Evolutionary conservation across 2,113 vertebrate genomes (phyloP), one percentile per base, ranked within the genome.

Genomic region (Sisor rabdophorus): DNA sequence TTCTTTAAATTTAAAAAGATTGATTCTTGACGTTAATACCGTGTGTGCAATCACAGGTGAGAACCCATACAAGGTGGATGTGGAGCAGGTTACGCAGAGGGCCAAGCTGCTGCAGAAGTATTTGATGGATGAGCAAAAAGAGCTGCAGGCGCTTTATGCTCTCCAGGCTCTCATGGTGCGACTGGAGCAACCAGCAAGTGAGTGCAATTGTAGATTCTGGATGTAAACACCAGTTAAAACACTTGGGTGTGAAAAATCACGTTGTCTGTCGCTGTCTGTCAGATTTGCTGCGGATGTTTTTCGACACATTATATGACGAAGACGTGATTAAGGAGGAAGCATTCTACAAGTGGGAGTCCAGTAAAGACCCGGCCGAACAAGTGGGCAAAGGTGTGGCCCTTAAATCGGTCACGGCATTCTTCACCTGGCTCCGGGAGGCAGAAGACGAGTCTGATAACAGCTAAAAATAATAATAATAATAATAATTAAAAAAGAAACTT

Each of bases 311-410:
- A 50, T 99, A 99, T 0, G 96, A 99, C 0, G 96, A 98, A 82
- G 97, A 99, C 0, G 94, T 98, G 50, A 95, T 99, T 40, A 97
- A 96, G 82, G 97, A 99, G 88, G 96, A 98, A 1, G 94, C 95
- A 78, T 99, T 98, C 89, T 96, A 97, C 90, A 95, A 95, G 77
- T 99, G 96, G 97, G 96, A 99, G 87, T 92, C 93, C 67, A 96
- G 97, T 92, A 99, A 98, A 89, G 97, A 98, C 88, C 87, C 93
- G 0, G 94, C 95, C 0, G 97, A 99, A 89, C 95, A 97, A 85
- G 93, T 91, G 58, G 97, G 97, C 81, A 99, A 99, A 86, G 97
- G 96, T 0, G 96, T 99, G 71, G 97, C 97, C 71, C 93, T 98
- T 71, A 99, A 98, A 82, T 98, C 97, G 0, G 96, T 96, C 87